These are phyloP conservation scores for Eubucco bourcierii DNA, from an alignment of 2,113 vertebrate genomes.

Conservation along the genomic window DNA sequence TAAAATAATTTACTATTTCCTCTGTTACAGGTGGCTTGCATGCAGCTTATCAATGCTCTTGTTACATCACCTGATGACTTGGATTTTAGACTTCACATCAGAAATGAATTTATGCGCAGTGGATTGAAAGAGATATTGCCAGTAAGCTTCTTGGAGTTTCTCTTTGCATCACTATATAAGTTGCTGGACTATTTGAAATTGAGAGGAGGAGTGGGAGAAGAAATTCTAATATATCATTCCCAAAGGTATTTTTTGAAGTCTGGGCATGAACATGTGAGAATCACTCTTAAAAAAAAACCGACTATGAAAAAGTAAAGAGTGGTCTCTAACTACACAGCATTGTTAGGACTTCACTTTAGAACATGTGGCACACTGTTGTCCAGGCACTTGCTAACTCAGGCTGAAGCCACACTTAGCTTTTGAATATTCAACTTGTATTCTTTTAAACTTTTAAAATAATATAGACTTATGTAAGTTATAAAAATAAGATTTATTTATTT, in stretches of 20 bases:
- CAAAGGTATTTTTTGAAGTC: constrained; percentile 41
- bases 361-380: neutral
- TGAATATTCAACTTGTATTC: neutral
- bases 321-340: neutral
- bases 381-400: neutral
- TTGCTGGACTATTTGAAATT: constrained; percentile 58
- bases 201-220: neutral
- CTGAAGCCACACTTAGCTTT: neutral
- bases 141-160: constrained; percentile 81
- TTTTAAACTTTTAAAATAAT: neutral
- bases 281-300: constrained; percentile 33
- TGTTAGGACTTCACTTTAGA: constrained; percentile 17
- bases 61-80: constrained; percentile 97
- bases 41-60: constrained; percentile 99
- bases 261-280: neutral
- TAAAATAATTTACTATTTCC: neutral
- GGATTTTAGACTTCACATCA: constrained; percentile 97
- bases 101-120: constrained; percentile 99
- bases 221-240: neutral
- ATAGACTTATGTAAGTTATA: neutral
- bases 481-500: neutral
- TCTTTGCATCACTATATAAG: constrained; percentile 81
- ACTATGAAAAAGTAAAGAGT: neutral
- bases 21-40: constrained; percentile 91
- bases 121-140: constrained; percentile 94